Conservation (phyloP, 2,888 invertebrate genomes). For the Drosophila mulleri region DNA sequence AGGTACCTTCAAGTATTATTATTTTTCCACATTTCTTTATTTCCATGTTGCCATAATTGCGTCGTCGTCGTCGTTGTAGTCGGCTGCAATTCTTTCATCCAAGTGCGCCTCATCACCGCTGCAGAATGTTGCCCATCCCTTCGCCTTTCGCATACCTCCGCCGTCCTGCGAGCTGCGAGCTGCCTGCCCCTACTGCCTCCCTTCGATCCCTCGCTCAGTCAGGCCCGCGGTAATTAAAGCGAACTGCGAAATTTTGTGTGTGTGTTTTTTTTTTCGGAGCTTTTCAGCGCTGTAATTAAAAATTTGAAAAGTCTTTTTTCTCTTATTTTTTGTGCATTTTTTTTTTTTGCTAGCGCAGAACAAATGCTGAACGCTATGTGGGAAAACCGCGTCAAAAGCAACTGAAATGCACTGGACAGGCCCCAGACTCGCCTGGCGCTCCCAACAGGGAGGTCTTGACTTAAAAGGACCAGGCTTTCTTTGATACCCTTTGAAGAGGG, state of each 20-base stretch:
- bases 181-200: constrained; percentile 2
- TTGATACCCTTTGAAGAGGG: constrained; percentile 9
- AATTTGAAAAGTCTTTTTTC: constrained; percentile 70
- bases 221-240: constrained; percentile 73
- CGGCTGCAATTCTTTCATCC: constrained; percentile 74
- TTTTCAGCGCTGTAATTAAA: constrained; percentile 79
- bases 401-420: constrained; percentile 71
- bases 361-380: constrained; percentile 65
- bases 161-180: constrained; percentile 10
- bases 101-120: constrained; percentile 75
- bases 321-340: constrained; percentile 9
- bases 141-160: constrained; percentile 2
- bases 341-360: constrained; percentile 38
- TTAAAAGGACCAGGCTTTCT: constrained; percentile 8
- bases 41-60: constrained; percentile 77
- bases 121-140: constrained; percentile 39
- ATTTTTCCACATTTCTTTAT: constrained; percentile 72
- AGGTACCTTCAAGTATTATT: constrained; percentile 76
- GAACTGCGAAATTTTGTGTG: constrained; percentile 56
- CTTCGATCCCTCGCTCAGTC: constrained; percentile 18
- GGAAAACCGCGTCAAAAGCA: constrained; percentile 79
- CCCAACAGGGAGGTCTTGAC: constrained; percentile 40
- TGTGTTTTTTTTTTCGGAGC: constrained; percentile 64
- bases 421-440: constrained; percentile 22
- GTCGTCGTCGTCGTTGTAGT: constrained; percentile 30